Evolutionary conservation across 2,797 vertebrate genomes (phyloP).

Genomic region (Hapalemur alaotrensis): DNA sequence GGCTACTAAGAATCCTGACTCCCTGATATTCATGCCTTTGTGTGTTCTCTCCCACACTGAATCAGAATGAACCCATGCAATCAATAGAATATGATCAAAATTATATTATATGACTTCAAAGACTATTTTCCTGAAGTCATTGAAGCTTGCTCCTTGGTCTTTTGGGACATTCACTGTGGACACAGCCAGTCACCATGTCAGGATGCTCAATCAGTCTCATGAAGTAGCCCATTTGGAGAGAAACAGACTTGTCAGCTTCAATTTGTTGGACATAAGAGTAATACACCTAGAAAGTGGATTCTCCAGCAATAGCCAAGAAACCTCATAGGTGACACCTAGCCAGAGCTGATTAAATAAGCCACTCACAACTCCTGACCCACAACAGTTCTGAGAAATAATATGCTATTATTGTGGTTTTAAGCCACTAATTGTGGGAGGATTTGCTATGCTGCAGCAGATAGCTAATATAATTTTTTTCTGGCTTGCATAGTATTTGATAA

Average conservation of each 20-base stretch:
- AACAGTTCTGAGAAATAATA: neutral
- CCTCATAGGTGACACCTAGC: neutral
- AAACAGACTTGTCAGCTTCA: neutral
- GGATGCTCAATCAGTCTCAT: neutral
- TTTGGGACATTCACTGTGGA: neutral
- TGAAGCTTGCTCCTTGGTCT: neutral
- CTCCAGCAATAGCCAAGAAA: neutral
- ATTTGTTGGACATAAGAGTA: neutral
- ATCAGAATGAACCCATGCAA: neutral
- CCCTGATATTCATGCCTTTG: neutral
- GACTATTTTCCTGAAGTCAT: neutral
- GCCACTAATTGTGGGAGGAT: neutral
- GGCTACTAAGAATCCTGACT: neutral
- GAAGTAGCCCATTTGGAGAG: neutral
- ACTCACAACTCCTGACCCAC: neutral
- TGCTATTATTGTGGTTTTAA: neutral
- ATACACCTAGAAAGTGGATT: neutral
- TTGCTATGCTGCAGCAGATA: neutral
- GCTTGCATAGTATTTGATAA: neutral
- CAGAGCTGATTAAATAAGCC: neutral
- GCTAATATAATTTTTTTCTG: neutral
- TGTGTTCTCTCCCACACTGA: neutral
- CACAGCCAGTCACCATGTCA: neutral
- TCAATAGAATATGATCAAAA: too few species aligned
- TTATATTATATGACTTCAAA: neutral